Conservation (phyloP, 2,888 invertebrate species). For the Dimorphilus gyrociliatus region DNA sequence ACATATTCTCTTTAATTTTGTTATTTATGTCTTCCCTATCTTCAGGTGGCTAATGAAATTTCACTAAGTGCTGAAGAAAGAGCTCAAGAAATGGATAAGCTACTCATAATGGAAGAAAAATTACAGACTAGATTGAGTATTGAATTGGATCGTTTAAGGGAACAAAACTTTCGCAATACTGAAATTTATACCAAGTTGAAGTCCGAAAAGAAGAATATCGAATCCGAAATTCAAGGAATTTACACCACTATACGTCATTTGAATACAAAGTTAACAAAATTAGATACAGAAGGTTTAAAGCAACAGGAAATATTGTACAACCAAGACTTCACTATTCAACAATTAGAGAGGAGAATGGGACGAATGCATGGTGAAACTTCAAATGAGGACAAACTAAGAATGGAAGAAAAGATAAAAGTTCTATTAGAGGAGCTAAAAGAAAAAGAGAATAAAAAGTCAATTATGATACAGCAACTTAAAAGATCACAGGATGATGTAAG, state of each 20-base stretch:
- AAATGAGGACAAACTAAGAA: conserved; percentile 30
- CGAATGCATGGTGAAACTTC: conserved; percentile 34
- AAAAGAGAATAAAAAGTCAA: conserved; percentile 22
- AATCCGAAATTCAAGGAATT: conserved; percentile 33
- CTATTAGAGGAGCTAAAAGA: conserved; percentile 29
- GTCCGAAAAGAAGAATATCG: conserved; percentile 23
- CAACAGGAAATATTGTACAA: conserved; percentile 38
- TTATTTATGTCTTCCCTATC: too few relatives aligned
- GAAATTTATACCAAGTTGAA: conserved; percentile 24
- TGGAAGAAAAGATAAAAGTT: conserved; percentile 27
- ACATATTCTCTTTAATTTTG: too few relatives aligned
- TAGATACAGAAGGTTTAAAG: conserved; percentile 35
- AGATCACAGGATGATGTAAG: conserved; percentile 37
- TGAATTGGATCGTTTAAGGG: conserved; percentile 30
- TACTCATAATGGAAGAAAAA: conserved; percentile 26
- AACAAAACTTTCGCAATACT: conserved; percentile 27
- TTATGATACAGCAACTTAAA: conserved; percentile 29
- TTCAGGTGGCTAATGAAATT: conserved; percentile 25
- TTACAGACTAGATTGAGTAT: conserved; percentile 5
- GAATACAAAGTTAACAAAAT: conserved; percentile 23
- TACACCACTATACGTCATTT: conserved; percentile 30
- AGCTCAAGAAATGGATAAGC: conserved; percentile 29
- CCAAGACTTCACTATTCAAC: conserved; percentile 36
- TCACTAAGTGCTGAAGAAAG: conserved; percentile 32
- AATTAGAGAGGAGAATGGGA: conserved; percentile 32